Evolutionary conservation across 2,888 invertebrate genomes (phyloP).

Genomic region (Eupithecia subfuscata): DNA sequence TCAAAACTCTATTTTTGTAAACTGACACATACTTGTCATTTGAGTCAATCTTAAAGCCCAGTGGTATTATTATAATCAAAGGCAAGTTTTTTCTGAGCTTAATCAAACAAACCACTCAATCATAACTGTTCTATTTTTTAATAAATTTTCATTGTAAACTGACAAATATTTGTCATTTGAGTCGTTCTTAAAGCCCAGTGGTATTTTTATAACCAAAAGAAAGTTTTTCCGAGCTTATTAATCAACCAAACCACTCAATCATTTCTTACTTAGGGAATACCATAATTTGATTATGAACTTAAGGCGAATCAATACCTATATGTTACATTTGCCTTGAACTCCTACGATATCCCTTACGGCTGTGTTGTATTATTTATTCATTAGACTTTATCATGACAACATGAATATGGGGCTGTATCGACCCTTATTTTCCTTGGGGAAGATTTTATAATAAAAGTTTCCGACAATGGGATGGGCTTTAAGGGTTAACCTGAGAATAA

Average conservation of each 20-base stretch:
- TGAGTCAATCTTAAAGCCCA: too few species aligned
- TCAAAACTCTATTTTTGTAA: too few species aligned
- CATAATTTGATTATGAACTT: slow-evolving; percentile 2
- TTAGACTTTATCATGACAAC: slow-evolving; percentile 23
- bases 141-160: too few species aligned
- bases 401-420: slow-evolving; percentile 14
- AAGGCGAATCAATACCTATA: neutral
- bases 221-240: neutral
- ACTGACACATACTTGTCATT: too few species aligned
- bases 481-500: neutral
- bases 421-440: slow-evolving; percentile 24
- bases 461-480: slow-evolving; percentile 5
- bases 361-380: slow-evolving; percentile 28
- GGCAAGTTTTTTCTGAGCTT: too few species aligned
- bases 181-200: neutral
- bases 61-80: too few species aligned
- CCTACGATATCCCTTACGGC: neutral
- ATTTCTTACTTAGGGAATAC: neutral
- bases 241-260: neutral
- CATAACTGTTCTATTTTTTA: too few species aligned
- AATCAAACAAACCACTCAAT: too few species aligned
- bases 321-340: neutral
- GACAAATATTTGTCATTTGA: too few species aligned
- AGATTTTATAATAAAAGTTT: slow-evolving; percentile 18
- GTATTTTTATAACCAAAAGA: neutral